These are phyloP conservation scores for Lacerta agilis DNA, from an alignment of 2,797 vertebrate genomes.

Conservation along the genomic window DNA sequence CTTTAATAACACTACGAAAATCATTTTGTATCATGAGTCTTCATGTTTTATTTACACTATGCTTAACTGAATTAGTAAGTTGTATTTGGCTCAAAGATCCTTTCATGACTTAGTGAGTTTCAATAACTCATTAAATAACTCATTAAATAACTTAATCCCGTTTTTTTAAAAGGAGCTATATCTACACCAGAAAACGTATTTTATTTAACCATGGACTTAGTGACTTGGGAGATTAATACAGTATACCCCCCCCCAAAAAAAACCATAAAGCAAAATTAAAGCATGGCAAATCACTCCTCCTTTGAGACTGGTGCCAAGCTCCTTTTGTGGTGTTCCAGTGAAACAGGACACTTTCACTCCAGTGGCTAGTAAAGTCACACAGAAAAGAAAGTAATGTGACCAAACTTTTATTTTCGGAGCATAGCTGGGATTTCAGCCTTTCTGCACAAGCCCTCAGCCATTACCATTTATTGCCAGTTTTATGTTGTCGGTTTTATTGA, in stretches of 20 bases:
- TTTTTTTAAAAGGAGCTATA: not conserved
- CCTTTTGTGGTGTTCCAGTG: constrained; percentile 64
- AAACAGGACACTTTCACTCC: constrained; percentile 62
- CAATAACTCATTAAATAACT: not conserved
- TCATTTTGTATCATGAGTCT: not conserved
- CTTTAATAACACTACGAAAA: not conserved
- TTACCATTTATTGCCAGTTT: constrained; percentile 64
- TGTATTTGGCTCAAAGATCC: constrained; percentile 36
- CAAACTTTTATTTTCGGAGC: constrained; percentile 55
- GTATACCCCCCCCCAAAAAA: constrained; percentile 26
- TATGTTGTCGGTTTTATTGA: constrained; percentile 59
- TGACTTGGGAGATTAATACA: constrained; percentile 62
- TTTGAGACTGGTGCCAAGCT: constrained; percentile 53
- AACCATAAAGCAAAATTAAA: constrained; percentile 63
- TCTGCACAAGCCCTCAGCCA: constrained; percentile 41
- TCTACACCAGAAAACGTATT: constrained; percentile 45
- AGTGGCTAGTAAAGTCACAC: constrained; percentile 69
- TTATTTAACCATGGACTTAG: constrained; percentile 62
- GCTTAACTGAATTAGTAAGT: constrained; percentile 39
- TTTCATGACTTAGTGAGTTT: constrained; percentile 48
- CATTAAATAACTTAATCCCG: not conserved
- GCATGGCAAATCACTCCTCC: constrained; percentile 61
- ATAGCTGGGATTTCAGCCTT: constrained; percentile 57
- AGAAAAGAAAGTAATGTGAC: constrained; percentile 56
- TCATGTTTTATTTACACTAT: not conserved